These are phyloP conservation scores for Xanthia togata DNA, from an alignment of 2,888 invertebrate species.

Conservation along the genomic window DNA sequence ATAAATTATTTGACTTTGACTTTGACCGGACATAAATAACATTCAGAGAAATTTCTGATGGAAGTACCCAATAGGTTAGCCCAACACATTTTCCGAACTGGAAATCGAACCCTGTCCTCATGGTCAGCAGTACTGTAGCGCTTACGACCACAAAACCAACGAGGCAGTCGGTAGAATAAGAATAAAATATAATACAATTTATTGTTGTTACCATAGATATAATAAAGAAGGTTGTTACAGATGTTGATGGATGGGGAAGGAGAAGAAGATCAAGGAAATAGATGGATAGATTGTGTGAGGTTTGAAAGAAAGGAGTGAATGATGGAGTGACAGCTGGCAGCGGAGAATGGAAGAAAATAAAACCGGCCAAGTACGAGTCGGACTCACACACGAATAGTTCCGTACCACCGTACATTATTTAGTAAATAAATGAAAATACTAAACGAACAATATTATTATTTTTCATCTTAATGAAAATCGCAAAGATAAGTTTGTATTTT, in stretches of 20 bases:
- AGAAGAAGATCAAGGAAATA: background rate
- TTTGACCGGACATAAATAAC: background rate
- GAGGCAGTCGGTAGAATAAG: background rate
- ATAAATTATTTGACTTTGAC: too few species aligned
- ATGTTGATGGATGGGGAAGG: background rate
- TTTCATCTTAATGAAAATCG: too few species aligned
- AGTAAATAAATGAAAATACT: too few species aligned
- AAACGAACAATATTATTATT: too few species aligned
- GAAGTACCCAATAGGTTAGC: background rate
- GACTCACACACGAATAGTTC: too few species aligned
- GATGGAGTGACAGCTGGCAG: background rate
- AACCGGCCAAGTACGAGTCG: too few species aligned
- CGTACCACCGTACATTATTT: too few species aligned
- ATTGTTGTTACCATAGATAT: too few species aligned
- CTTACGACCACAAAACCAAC: background rate
- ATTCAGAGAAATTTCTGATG: background rate
- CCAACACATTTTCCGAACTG: background rate
- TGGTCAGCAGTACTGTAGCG: background rate
- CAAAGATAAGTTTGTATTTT: too few species aligned
- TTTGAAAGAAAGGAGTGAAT: background rate
- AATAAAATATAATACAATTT: background rate
- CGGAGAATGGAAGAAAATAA: background rate
- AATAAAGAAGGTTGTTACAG: background rate
- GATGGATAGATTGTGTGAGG: too few species aligned
- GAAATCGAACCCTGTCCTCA: background rate